These are phyloP conservation scores for Gibbula magus DNA, from an alignment of 2,888 invertebrate species.

Conservation along the genomic window DNA sequence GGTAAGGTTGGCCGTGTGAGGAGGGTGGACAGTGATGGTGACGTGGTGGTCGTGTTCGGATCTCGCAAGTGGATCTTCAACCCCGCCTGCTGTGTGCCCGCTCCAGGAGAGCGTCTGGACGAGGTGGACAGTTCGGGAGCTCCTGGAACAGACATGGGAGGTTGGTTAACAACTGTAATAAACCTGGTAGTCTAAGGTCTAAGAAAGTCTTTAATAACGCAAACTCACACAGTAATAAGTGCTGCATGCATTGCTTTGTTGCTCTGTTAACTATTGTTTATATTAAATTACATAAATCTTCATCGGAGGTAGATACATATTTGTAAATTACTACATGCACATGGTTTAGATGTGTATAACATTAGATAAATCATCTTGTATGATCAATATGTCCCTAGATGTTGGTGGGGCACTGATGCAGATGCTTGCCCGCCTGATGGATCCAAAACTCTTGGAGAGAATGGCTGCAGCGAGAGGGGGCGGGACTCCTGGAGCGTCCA, in stretches of 20 bases:
- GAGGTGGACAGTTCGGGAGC: conserved; percentile 61
- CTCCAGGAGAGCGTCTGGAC: conserved; percentile 16
- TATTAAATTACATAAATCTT: too few relatives aligned
- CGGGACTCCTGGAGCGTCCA: not conserved
- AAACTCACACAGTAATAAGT: too few relatives aligned
- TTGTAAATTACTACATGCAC: too few relatives aligned
- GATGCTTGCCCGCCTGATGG: not conserved
- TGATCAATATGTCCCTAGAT: not conserved
- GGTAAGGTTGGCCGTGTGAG: conserved; percentile 85
- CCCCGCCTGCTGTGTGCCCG: conserved; percentile 81
- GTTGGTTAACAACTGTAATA: too few relatives aligned
- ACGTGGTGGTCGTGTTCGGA: conserved; percentile 85
- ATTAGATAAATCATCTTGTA: too few relatives aligned
- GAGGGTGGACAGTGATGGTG: conserved; percentile 88
- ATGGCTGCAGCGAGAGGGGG: not conserved
- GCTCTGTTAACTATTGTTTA: too few relatives aligned
- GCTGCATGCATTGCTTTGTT: too few relatives aligned
- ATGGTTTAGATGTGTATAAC: too few relatives aligned
- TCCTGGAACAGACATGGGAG: too few relatives aligned
- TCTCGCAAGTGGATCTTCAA: conserved; percentile 88
- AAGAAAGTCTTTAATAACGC: too few relatives aligned
- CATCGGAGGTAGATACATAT: too few relatives aligned
- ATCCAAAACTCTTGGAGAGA: not conserved
- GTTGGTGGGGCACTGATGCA: not conserved
- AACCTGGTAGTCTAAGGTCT: too few relatives aligned